These are phyloP conservation scores for Notothenia rossii DNA, from an alignment of 2,113 vertebrate species.

Conservation along the genomic window DNA sequence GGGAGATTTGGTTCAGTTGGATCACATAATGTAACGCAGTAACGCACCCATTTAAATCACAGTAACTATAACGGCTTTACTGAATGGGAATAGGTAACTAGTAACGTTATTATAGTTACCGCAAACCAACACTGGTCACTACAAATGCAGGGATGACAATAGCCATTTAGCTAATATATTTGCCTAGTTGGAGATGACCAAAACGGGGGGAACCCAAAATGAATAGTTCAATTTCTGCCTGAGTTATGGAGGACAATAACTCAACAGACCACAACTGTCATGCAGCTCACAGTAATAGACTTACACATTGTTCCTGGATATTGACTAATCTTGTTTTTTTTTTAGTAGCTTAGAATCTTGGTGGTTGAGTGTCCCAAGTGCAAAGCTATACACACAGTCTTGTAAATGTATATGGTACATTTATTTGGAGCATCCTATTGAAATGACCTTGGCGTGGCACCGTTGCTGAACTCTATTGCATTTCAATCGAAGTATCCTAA, in stretches of 20 bases:
- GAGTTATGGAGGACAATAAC: slow-evolving; percentile 1
- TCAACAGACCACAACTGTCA: not conserved
- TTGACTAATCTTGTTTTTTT: not conserved
- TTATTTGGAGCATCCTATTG: too few relatives aligned
- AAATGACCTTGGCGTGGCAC: not conserved
- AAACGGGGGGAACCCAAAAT: not conserved
- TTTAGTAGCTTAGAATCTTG: not conserved
- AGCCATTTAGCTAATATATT: slow-evolving; percentile 1
- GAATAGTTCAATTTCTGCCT: not conserved
- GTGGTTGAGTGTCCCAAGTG: not conserved
- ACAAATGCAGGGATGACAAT: slow-evolving; percentile 11
- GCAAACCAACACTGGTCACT: not conserved
- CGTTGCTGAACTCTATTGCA: slow-evolving; percentile 31
- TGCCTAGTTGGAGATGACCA: not conserved
- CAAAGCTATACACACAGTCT: not conserved
- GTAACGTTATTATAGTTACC: too few relatives aligned
- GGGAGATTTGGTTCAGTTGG: too few relatives aligned
- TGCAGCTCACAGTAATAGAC: not conserved
- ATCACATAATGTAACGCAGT: too few relatives aligned
- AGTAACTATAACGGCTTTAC: too few relatives aligned
- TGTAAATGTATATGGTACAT: not conserved
- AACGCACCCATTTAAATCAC: too few relatives aligned
- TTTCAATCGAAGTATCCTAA: slow-evolving; percentile 50
- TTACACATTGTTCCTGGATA: not conserved
- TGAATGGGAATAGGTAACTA: too few relatives aligned